These are phyloP conservation scores for Acridotheres tristis DNA, from an alignment of 2,797 vertebrate genomes.

Conservation along the genomic window DNA sequence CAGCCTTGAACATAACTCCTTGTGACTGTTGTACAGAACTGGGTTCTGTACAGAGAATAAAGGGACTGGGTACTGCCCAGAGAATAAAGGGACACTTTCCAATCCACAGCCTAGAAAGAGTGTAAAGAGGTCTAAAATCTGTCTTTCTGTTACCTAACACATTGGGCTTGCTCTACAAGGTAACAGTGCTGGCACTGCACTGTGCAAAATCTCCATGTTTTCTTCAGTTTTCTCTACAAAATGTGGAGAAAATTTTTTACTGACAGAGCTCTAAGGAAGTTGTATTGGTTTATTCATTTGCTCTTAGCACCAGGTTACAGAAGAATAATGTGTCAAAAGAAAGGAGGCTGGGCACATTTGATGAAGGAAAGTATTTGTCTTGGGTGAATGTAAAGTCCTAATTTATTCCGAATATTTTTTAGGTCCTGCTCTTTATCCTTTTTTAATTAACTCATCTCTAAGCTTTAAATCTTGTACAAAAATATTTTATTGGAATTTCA, in stretches of 20 bases:
- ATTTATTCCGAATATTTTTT: constrained; percentile 57
- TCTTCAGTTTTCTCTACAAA: background rate
- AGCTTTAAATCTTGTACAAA: constrained; percentile 77
- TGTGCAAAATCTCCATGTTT: background rate
- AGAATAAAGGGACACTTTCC: background rate
- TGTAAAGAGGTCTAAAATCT: background rate
- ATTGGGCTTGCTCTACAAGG: background rate
- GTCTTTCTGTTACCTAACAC: background rate
- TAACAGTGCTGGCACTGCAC: background rate
- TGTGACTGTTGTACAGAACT: background rate
- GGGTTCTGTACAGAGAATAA: background rate
- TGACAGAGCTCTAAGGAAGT: background rate
- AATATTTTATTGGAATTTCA: constrained; percentile 87
- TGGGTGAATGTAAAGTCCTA: constrained; percentile 27
- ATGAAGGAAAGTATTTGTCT: constrained; percentile 18
- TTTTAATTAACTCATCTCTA: constrained; percentile 85
- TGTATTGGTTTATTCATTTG: background rate
- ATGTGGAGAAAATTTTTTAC: background rate
- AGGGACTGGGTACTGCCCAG: background rate
- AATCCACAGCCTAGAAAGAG: background rate
- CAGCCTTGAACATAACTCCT: background rate
- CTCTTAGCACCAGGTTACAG: background rate
- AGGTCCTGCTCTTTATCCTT: constrained; percentile 74
- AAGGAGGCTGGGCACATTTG: background rate
- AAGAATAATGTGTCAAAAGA: background rate